Percentiles rank a stretch among this genome's conserved stretches.
Evolutionary conservation across 2,888 invertebrate genomes (phyloP).

Genomic region (Apeira syringaria): DNA sequence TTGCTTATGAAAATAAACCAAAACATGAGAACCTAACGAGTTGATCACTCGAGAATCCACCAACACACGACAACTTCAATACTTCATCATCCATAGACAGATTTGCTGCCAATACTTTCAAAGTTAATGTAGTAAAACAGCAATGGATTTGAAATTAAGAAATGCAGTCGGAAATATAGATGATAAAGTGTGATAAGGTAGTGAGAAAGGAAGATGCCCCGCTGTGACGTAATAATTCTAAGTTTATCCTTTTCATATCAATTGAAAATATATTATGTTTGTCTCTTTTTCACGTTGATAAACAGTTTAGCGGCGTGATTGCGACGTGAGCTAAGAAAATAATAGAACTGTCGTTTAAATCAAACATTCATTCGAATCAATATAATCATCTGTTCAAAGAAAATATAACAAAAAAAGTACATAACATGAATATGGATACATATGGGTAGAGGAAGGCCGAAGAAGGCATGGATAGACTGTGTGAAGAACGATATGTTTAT

Average conservation of each 20-base stretch:
- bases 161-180: slow-evolving; percentile 20
- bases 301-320: slow-evolving; percentile 76
- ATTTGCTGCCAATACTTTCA: slow-evolving; percentile 3
- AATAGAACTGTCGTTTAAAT: slow-evolving; percentile 45
- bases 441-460: no score
- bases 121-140: slow-evolving; percentile 12
- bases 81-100: slow-evolving; percentile 40
- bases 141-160: slow-evolving; percentile 27
- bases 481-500: no score
- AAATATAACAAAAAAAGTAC: no score
- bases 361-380: no score
- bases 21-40: slow-evolving; percentile 73
- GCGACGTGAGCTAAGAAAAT: slow-evolving; percentile 41
- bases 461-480: no score
- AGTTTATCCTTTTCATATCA: slow-evolving; percentile 73
- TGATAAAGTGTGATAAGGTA: slow-evolving; percentile 45
- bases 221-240: slow-evolving; percentile 81
- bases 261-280: slow-evolving; percentile 67
- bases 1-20: slow-evolving; percentile 82
- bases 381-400: no score
- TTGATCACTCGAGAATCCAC: slow-evolving; percentile 38
- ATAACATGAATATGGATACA: no score
- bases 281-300: slow-evolving; percentile 73
- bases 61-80: slow-evolving; percentile 14
- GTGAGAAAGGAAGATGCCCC: slow-evolving; percentile 63